These are phyloP conservation scores for Automeris io DNA, from an alignment of 2,888 invertebrate species.

Conservation along the genomic window DNA sequence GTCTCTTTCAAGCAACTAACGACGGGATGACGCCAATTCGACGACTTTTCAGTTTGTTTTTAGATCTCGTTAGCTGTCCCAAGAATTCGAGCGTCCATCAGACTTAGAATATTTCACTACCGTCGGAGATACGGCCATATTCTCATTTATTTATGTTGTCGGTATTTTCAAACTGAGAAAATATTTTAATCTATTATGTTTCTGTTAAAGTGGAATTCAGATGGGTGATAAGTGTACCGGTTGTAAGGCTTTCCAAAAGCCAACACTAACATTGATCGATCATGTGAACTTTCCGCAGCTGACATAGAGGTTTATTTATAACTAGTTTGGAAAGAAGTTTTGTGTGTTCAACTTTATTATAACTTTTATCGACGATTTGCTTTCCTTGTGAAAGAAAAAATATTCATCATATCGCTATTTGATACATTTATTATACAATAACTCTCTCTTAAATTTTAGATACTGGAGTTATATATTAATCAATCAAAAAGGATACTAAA, in stretches of 20 bases:
- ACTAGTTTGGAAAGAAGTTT: conserved; percentile 33
- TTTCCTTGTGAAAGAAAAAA: no score
- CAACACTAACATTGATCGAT: conserved; percentile 36
- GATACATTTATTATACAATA: no score
- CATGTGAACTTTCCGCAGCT: conserved; percentile 28
- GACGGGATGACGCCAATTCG: conserved; percentile 46
- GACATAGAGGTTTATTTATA: conserved; percentile 38
- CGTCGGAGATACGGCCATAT: conserved; percentile 52
- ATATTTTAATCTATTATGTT: conserved; percentile 36
- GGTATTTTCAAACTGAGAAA: conserved; percentile 61
- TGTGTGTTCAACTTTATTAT: neutral
- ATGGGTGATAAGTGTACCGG: conserved; percentile 24
- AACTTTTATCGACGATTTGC: no score
- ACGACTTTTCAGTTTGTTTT: conserved; percentile 54
- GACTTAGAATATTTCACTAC: conserved; percentile 51
- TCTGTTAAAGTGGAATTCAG: conserved; percentile 9
- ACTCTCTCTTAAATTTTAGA: no score
- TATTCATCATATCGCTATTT: no score
- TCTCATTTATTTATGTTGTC: conserved; percentile 46
- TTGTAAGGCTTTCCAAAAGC: conserved; percentile 33
- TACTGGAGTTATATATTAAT: no score
- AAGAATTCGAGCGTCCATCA: conserved; percentile 61
- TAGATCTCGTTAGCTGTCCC: conserved; percentile 53
- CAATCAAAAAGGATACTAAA: no score
- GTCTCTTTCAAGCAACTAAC: conserved; percentile 42